Conservation (phyloP, 2,113 vertebrate species). For the Embiotoca jacksoni region DNA sequence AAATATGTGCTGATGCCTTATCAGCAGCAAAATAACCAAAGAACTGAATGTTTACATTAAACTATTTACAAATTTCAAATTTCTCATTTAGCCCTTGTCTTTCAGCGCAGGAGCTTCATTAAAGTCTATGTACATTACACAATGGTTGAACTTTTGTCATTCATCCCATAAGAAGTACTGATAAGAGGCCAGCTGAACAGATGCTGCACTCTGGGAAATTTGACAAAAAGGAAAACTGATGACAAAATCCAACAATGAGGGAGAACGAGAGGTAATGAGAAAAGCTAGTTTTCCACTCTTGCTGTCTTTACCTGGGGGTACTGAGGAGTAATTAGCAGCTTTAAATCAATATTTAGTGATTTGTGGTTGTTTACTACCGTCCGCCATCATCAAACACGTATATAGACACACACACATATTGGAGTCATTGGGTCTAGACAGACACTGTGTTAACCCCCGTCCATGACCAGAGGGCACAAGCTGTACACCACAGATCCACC, state of each 20-base stretch:
- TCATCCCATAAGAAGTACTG: not conserved
- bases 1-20: not conserved
- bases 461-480: conserved; percentile 47
- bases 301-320: conserved; percentile 47
- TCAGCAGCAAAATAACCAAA: not conserved
- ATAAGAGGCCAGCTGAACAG: not conserved
- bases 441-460: conserved; percentile 39
- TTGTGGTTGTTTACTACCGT: conserved; percentile 59
- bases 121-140: not conserved
- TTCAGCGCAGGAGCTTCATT: conserved; percentile 6
- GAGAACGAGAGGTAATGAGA: conserved; percentile 6
- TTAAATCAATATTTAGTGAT: conserved; percentile 67
- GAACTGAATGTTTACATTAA: not conserved
- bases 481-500: conserved; percentile 35
- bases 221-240: not conserved
- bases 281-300: conserved; percentile 22
- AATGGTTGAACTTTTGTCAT: conserved; percentile 4
- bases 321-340: conserved; percentile 62
- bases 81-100: no score
- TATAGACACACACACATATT: conserved; percentile 38
- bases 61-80: no score
- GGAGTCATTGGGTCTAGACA: conserved; percentile 64
- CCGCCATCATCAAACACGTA: conserved; percentile 50
- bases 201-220: conserved; percentile 4
- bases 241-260: conserved; percentile 19